A percentile compares a stretch with the other conserved stretches of the same genome.
These are phyloP conservation scores for Scaeva pyrastri DNA, from an alignment of 2,888 invertebrate species.

Conservation along the genomic window DNA sequence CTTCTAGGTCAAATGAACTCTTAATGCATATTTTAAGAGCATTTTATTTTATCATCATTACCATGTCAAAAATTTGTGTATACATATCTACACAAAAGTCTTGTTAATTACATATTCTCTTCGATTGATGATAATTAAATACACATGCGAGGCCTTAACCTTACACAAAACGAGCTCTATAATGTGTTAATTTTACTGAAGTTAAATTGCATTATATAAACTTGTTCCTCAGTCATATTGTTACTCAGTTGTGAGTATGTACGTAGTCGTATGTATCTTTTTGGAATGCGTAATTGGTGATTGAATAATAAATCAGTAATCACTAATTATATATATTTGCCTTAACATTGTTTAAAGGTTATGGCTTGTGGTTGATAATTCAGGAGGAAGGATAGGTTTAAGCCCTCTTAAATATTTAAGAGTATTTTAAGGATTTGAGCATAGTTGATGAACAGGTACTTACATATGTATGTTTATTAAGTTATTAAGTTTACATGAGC, in stretches of 20 bases:
- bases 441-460: too few relatives aligned
- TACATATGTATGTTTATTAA: too few relatives aligned
- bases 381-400: too few relatives aligned
- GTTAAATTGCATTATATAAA: background rate
- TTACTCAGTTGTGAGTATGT: too few relatives aligned
- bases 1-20: slow-evolving; percentile 9
- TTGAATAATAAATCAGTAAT: slow-evolving; percentile 21
- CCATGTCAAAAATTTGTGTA: background rate
- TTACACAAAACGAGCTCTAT: background rate
- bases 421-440: background rate
- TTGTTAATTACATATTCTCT: slow-evolving; percentile 4
- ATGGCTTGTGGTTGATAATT: background rate
- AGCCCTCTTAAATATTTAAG: background rate
- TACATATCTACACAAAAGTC: background rate
- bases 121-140: slow-evolving; percentile 10
- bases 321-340: slow-evolving; percentile 32
- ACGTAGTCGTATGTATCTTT: background rate
- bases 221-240: background rate
- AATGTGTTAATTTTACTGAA: slow-evolving; percentile 18
- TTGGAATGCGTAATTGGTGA: slow-evolving; percentile 17
- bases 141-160: slow-evolving; percentile 1
- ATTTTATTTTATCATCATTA: background rate
- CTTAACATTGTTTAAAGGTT: slow-evolving; percentile 15
- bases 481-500: too few relatives aligned
- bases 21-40: background rate